Conservation (phyloP, 1,140 invertebrate species). For the Gonioctena quinquepunctata region DNA sequence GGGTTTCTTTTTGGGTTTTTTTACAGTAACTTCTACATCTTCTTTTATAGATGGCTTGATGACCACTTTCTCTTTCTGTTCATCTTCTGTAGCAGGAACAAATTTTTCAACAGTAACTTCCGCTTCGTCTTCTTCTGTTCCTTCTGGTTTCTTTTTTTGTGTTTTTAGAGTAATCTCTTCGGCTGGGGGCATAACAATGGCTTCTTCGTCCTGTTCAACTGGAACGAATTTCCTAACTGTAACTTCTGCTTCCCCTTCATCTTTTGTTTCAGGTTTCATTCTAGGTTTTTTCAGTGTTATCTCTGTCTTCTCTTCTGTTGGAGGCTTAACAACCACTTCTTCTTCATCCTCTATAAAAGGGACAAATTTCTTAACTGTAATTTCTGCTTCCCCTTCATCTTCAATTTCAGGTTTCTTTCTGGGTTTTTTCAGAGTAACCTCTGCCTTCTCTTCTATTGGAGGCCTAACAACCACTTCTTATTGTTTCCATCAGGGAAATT, state of each 20-base stretch:
- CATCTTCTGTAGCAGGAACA: constrained; percentile 16
- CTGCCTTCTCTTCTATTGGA: constrained; percentile 39
- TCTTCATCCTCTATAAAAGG: background rate
- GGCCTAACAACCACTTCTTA: constrained; percentile 28
- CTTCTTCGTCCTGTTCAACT: constrained; percentile 22
- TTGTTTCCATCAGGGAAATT: constrained; percentile 43
- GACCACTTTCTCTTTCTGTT: constrained; percentile 8
- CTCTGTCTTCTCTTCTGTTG: constrained; percentile 44
- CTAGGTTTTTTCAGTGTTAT: constrained; percentile 32
- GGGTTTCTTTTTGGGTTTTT: background rate
- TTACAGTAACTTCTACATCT: background rate
- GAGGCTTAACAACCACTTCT: constrained; percentile 22
- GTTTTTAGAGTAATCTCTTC: constrained; percentile 34
- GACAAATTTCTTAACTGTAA: constrained; percentile 40
- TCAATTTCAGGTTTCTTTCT: constrained; percentile 29
- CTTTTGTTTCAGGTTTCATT: constrained; percentile 33
- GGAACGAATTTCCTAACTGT: constrained; percentile 38
- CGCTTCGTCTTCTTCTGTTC: constrained; percentile 27
- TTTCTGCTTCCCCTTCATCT: constrained; percentile 34
- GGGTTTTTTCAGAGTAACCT: constrained; percentile 36
- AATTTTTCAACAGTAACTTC: constrained; percentile 60
- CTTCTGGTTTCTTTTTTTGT: constrained; percentile 38
- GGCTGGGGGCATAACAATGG: too few relatives aligned
- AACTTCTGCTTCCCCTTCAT: constrained; percentile 37
- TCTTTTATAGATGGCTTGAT: constrained; percentile 16